Base-by-base conservation (phyloP, 2,888 invertebrate species). In the Pollenia labialis region DNA sequence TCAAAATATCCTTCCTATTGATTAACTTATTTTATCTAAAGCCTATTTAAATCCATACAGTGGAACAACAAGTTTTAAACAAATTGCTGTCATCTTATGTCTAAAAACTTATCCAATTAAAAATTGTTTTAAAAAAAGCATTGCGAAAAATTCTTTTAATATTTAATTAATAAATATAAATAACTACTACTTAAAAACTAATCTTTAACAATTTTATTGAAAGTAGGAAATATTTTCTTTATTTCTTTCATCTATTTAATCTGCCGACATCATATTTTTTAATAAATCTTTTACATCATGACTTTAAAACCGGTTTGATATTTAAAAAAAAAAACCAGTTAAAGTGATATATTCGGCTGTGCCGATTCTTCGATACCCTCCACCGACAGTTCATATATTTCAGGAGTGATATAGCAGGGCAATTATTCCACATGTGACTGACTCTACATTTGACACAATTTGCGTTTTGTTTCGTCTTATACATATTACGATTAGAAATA, bases 221-320 rank as follows among this genome's bases (percentile, higher is more conserved):
- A 74, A 60, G 72, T 14, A 60, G 58, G 60, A 60, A 74, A 23
- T 50, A 58, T 8, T 60, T 74, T 42, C 10, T 12, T 56, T 1
- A 58, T 3, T 60, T 74, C 18, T 14, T 12, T 56, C 9, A 14
- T 14, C 12, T 52, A 42, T 62, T 10, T 23, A 60, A 50, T 1
- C 52, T 1, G 7, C 62, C 75, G 18, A 18, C 16, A 71, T 42
- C 40, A 23, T 54, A 32, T 48, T 58, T 46, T 6, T 42, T 62
- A 14, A 62, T 9, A 12, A 10, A 40, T 6, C 14, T 14, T 54
- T 60, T 52, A 14, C 44, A 40, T 68, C 40, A 48, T 48, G 32
- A 9, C 9, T 16, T 40, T 69, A 10, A 50, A 69, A 69, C 69
- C 58, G 48, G 68, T 68, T 56, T 23, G 11, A 68, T 50, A 76